phyloP scores from a whole-genome alignment of 2,888 invertebrate genomes.

The Mellilla xanthometata region DNA sequence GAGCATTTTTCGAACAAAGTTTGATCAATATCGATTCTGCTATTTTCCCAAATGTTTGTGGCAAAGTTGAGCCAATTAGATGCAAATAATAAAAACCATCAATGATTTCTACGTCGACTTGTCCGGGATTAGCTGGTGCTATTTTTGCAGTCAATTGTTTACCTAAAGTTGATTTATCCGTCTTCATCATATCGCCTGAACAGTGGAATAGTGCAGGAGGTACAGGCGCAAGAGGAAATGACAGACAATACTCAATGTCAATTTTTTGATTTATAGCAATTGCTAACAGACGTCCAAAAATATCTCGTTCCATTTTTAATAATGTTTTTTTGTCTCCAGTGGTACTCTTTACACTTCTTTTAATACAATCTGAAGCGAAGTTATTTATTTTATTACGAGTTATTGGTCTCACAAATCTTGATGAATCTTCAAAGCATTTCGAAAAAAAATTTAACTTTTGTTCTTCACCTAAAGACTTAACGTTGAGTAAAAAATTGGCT shows the following conservation, averaged over 20 bases:
- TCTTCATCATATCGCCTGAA: background rate
- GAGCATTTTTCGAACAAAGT: conserved; percentile 20
- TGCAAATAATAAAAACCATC: conserved; percentile 33
- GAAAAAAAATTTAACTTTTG: conserved; percentile 36
- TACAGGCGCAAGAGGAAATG: conserved; percentile 35
- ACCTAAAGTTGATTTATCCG: background rate
- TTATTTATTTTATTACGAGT: conserved; percentile 37
- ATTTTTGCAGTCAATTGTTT: background rate
- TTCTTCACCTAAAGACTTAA: conserved; percentile 27
- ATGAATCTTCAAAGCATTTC: conserved; percentile 28
- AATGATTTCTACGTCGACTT: conserved; percentile 31
- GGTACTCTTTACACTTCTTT: conserved; percentile 29
- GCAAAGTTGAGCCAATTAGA: conserved; percentile 21
- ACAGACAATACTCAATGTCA: conserved; percentile 37
- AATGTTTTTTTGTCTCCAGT: conserved; percentile 32
- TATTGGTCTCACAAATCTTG: conserved; percentile 38
- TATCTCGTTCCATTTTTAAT: conserved; percentile 41
- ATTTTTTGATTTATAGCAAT: conserved; percentile 41
- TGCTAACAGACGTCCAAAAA: conserved; percentile 32
- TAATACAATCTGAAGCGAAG: conserved; percentile 35
- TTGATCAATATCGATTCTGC: conserved; percentile 15
- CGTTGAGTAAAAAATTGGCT: conserved; percentile 38
- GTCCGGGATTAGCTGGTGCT: conserved; percentile 12
- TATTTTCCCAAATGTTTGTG: conserved; percentile 31
- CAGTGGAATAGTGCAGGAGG: conserved; percentile 2